Conservation (phyloP, 2,888 invertebrate species). For the Drosophila seclusa region DNA sequence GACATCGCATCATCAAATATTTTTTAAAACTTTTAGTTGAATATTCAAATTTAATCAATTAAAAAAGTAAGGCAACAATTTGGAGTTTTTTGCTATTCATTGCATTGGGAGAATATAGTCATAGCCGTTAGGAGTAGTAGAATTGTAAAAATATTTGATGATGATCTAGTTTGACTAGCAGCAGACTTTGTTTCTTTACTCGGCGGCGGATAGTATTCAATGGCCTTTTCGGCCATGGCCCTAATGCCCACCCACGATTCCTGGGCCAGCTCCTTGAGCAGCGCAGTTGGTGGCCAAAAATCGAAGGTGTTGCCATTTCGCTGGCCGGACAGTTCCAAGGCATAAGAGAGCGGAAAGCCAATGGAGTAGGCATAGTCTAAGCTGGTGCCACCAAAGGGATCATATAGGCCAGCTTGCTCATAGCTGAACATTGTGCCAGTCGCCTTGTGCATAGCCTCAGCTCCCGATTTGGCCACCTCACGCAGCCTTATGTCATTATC, state of each 20-base stretch:
- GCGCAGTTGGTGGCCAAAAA: slow-evolving; percentile 86
- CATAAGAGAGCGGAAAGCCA: slow-evolving; percentile 87
- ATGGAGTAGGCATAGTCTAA: slow-evolving; percentile 88
- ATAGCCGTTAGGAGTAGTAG: slow-evolving; percentile 8
- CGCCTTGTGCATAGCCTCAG: slow-evolving; percentile 25
- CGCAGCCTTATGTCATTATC: slow-evolving; percentile 17
- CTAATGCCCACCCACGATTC: slow-evolving; percentile 87
- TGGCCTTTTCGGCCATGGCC: slow-evolving; percentile 78
- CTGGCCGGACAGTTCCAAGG: slow-evolving; percentile 88
- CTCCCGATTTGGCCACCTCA: slow-evolving; percentile 37
- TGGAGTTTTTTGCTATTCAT: neutral
- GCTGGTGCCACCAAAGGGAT: slow-evolving; percentile 88
- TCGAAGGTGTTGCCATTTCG: slow-evolving; percentile 76
- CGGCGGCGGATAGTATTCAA: slow-evolving; percentile 56
- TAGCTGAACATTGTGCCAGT: slow-evolving; percentile 81
- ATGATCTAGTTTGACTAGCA: neutral
- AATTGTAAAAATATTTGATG: slow-evolving; percentile 14
- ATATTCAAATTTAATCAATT: neutral
- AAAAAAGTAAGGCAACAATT: neutral
- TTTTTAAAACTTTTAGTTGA: no score
- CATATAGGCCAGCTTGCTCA: slow-evolving; percentile 67
- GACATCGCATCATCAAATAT: neutral
- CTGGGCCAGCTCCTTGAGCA: slow-evolving; percentile 86
- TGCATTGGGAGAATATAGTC: neutral
- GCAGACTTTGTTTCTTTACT: neutral